Conservation (phyloP, 2,888 invertebrate species). For the Camptogramma bilineatum region DNA sequence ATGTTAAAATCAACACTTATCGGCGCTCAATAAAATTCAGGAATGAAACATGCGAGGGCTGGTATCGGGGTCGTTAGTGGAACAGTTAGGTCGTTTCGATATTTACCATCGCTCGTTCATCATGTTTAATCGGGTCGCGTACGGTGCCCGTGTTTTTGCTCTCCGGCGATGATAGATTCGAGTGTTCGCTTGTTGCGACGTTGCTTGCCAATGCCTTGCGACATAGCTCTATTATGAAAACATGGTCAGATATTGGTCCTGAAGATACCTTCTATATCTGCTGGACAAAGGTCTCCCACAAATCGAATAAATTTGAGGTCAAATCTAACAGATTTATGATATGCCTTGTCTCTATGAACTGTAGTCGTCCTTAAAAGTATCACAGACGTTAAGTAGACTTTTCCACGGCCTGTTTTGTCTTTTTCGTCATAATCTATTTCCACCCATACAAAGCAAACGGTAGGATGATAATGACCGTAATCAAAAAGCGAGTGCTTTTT, state of each 20-base stretch:
- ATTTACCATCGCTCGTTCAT: slow-evolving; percentile 73
- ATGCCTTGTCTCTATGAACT: too few species aligned
- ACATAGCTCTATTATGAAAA: slow-evolving; percentile 1
- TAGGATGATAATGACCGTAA: neutral
- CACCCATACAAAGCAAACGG: neutral
- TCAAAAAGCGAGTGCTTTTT: neutral
- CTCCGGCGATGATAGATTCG: slow-evolving; percentile 41
- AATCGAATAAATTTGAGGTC: too few species aligned
- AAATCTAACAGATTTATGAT: too few species aligned
- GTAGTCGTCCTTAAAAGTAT: too few species aligned
- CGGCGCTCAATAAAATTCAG: slow-evolving; percentile 62
- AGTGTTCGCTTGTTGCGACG: slow-evolving; percentile 29
- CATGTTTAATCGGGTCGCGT: slow-evolving; percentile 74
- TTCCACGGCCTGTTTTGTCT: too few species aligned
- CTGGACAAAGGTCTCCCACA: neutral
- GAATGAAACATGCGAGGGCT: slow-evolving; percentile 63
- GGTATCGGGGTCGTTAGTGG: slow-evolving; percentile 71
- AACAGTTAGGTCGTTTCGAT: slow-evolving; percentile 68
- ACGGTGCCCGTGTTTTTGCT: slow-evolving; percentile 59
- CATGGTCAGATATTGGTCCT: neutral
- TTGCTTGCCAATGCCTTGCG: slow-evolving; percentile 24
- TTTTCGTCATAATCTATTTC: too few species aligned
- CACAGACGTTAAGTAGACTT: too few species aligned
- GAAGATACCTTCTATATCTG: neutral
- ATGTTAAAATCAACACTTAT: slow-evolving; percentile 57